phyloP scores from a whole-genome alignment of 1,140 invertebrate species.

The Maniola jurtina region DNA sequence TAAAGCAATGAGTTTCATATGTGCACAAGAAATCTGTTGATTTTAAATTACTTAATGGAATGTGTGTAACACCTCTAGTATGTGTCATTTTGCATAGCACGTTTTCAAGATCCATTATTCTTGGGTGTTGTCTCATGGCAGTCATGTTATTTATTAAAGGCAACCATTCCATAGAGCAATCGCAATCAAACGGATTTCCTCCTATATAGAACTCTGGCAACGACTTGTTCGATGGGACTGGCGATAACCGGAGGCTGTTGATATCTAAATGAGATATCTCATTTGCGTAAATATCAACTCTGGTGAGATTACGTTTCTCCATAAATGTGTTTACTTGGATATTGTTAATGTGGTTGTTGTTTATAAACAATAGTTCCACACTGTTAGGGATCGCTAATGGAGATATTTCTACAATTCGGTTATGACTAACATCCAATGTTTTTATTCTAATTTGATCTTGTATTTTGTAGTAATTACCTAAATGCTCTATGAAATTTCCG shows the following conservation, averaged over 20 bases:
- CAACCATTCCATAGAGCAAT: constrained; percentile 95
- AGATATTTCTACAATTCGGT: constrained; percentile 89
- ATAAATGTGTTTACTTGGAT: constrained; percentile 92
- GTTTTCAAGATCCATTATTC: constrained; percentile 92
- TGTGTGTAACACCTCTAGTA: constrained; percentile 83
- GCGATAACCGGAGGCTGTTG: constrained; percentile 86
- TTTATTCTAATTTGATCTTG: constrained; percentile 88
- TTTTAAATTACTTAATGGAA: constrained; percentile 82
- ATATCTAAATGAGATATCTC: constrained; percentile 90
- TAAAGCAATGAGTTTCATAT: constrained; percentile 95
- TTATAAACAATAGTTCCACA: constrained; percentile 92
- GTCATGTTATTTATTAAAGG: constrained; percentile 92
- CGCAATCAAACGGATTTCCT: constrained; percentile 94
- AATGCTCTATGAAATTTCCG: constrained; percentile 90
- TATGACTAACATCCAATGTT: constrained; percentile 92
- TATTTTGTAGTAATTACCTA: constrained; percentile 91
- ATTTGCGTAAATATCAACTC: constrained; percentile 94
- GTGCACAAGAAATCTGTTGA: constrained; percentile 92
- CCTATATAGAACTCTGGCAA: constrained; percentile 93
- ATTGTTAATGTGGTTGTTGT: constrained; percentile 91
- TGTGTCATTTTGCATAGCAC: constrained; percentile 91
- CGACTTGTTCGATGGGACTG: constrained; percentile 83
- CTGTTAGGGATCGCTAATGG: constrained; percentile 91
- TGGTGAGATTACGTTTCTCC: constrained; percentile 89
- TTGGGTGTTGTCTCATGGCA: constrained; percentile 87